Base-by-base conservation (phyloP, 2,797 vertebrate species). In the Coendou prehensilis region DNA sequence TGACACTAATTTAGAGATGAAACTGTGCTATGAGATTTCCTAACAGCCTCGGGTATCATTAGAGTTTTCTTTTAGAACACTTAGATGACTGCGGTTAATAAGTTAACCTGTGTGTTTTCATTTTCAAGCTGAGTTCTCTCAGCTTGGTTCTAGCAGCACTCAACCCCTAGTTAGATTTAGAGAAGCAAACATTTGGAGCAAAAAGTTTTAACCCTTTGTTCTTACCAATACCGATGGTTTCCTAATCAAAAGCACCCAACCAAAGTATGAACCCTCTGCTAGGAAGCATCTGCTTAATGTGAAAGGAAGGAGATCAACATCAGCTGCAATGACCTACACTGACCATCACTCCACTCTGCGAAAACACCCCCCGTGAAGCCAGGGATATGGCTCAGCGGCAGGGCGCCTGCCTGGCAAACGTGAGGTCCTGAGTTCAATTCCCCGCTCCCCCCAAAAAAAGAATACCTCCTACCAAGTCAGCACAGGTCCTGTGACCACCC, bases 401-500 rank as follows among this genome's bases (percentile, higher is more conserved):
- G 37, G 37, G 37, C 2, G 37, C 37, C 37, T 41, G 37, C 37
- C 37, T 41, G 37, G 37, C 37, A 41, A 41, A 41, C 37, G 37
- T 41, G 37, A 41, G 37, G 37, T 41, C 37, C 37, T 41, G 37
- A 41, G 37, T 41, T 41, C 37, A 41, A 41, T 41, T 41, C 37
- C 37, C 37, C 37, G 37, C 37, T 41, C 37, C 37, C 37, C 37
- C 37, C 37, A 41, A 41, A 41, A 41, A 41, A 52, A 52, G 50
- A 52, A 52, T 11, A 52, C 50, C 50, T 52, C 67, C 33, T 33
- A 13, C 93, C 6, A 1, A 2, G 61, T n/a, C 56, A 67, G 1
- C 0, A 1, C 0, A 3, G 9, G n/a, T 0, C 59, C 64, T 9
- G 37, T 2, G 2, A 11, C 45, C 57, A 6, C 4, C 26, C 37